Base-by-base conservation (phyloP, 23 tunicate genomes). In the Trididemnum clinides region DNA sequence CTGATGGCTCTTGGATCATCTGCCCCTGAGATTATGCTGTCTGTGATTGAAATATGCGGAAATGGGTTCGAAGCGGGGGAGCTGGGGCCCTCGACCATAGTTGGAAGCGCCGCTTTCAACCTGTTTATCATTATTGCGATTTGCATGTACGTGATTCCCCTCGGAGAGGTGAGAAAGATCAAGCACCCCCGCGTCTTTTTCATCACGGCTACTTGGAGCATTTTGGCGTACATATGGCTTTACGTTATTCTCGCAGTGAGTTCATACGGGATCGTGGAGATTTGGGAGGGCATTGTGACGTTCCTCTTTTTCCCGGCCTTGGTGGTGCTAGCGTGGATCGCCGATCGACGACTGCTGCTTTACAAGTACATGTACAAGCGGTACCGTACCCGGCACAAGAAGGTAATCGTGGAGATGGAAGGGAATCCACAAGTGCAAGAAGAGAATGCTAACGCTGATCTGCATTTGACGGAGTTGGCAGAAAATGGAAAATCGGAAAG, bases 11-110 rank as follows among this genome's bases (percentile, higher is more conserved):
- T 96, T 39, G 99, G 99, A 0, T 96, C 99, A 0, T 91, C 97
- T 50, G 99, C 99, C 33, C 99, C 99, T 0, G 99, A 96, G 84
- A 96, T 96, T 28, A 87, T 96, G 99, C 93, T 96, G n/a, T 96
- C 99, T 21, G 93, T 96, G 25, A 91, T 96, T 32, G 99, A 96
- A 65, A 85, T 91, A 20, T 34, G 87, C 38, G 90, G 94, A 25
- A 88, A 87, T 32, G 89, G 89, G 18, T 90, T 96, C 64, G 22
- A 72, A 1, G 99, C 99, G 18, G 99, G 99, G 0, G 99, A 91
- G 6, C 88, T 96, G 6, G 99, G 99, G 20, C 99, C 99, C 0
- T 96, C 99, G 3, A 96, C 99, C n/a, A 96, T 96, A 51, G 99
- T 96, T 34, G 99, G 99, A 23, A 87, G 92, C 83, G 99, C 99